phyloP scores from a whole-genome alignment of 2,797 vertebrate genomes.

The Lagorchestes hirsutus region DNA sequence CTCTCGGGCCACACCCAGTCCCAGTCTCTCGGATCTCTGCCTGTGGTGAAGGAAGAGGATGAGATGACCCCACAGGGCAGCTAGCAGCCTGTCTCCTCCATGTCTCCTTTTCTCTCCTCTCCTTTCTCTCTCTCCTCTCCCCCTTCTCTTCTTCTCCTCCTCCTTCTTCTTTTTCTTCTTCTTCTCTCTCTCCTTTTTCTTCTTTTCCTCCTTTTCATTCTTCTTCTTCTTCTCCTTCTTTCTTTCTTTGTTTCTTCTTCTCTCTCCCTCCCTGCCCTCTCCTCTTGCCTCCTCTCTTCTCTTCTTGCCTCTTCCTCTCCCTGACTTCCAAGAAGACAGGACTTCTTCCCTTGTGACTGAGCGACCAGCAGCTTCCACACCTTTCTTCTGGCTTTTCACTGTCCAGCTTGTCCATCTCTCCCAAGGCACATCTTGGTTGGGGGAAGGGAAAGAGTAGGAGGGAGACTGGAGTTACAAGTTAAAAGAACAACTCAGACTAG shows the following conservation, averaged over 20 bases:
- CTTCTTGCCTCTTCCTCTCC: background rate
- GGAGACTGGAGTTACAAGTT: background rate
- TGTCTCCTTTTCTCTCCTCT: background rate
- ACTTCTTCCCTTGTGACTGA: background rate
- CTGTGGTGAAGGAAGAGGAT: slow-evolving; percentile 88
- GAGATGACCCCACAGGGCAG: slow-evolving; percentile 83
- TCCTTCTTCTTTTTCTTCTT: too few relatives aligned
- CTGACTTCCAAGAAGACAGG: background rate
- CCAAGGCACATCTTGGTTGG: background rate
- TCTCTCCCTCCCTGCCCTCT: too few relatives aligned
- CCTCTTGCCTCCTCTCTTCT: too few relatives aligned
- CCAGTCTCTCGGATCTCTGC: slow-evolving; percentile 85
- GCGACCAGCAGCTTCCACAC: background rate
- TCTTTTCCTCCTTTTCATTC: too few relatives aligned
- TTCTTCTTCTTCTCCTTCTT: too few relatives aligned
- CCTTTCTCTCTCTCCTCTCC: background rate
- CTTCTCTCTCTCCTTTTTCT: too few relatives aligned
- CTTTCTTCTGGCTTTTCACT: background rate
- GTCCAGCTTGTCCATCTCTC: background rate
- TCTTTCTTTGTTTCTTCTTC: too few relatives aligned
- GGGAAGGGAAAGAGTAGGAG: background rate
- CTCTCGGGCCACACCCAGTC: slow-evolving; percentile 73
- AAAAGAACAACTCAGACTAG: background rate
- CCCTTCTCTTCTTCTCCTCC: too few relatives aligned
- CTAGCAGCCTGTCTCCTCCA: slow-evolving; percentile 60